Evolutionary conservation across 2,888 invertebrate species (phyloP), one percentile per base, ranked within the genome.

Genomic region (Chloroclystis v-ata): DNA sequence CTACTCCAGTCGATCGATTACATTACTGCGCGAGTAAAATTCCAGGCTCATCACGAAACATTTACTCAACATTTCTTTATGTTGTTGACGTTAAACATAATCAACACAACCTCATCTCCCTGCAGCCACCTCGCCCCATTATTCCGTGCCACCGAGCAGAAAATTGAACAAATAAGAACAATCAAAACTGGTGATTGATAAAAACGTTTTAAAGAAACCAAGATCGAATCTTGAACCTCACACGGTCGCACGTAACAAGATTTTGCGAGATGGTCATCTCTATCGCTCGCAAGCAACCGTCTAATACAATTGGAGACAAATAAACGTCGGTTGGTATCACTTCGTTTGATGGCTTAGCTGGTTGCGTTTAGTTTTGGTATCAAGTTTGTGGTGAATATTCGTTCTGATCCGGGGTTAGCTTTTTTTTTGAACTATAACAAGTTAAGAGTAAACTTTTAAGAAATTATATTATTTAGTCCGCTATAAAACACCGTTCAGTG

Each of bases 271-370:
- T 67, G 72, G 68, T 63, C 73, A 67, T 67, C 73, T 73, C 78
- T 75, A 79, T 78, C 77, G 74, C 3, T 20, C 70, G 66, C 60
- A 65, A 63, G 65, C 61, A 69, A 69, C 72, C 75, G 78, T 80
- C 80, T 71, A 71, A 69, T 64, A 75, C 80, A 78, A 82, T 82
- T 78, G 76, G 68, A 78, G 75, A 77, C 72, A 80, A 82, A 80
- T 81, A 78, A 76, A 75, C 68, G 70, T 20, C 2, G 26, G 65
- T 53, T 38, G 42, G 61, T 63, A 67, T 65, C 65, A 65, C 71
- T 33, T 24, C 38, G 37, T 25, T 32, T 46, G 43, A 12, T 37
- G 30, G n/a, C 39, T 49, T 43, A 42, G 39, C 46, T 38, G 42
- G 33, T 47, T 32, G 25, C 6, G 20, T 20, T 16, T 24, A 35